Evolutionary conservation across 2,797 vertebrate species (phyloP).

Genomic region (Gorsachius magnificus): DNA sequence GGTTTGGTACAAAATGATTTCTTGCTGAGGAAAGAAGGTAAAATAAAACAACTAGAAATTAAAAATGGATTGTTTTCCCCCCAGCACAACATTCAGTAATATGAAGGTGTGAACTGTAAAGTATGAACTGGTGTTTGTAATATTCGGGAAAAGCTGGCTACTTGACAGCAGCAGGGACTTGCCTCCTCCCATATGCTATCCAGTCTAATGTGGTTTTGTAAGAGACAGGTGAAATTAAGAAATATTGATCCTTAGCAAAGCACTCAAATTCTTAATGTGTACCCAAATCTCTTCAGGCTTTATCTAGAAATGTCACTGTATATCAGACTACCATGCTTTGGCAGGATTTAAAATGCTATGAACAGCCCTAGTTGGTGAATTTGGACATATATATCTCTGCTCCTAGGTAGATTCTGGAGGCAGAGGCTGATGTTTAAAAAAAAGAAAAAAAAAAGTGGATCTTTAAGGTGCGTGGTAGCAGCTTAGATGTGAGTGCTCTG

Average conservation of each 20-base stretch:
- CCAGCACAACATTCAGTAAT: background rate
- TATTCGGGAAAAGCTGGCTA: background rate
- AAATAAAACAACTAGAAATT: background rate
- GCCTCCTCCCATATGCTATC: rapidly evolving
- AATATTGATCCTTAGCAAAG: background rate
- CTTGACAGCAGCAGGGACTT: too few species aligned
- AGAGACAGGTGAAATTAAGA: background rate
- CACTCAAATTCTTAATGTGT: rapidly evolving
- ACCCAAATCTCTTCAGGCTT: background rate
- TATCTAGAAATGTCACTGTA: background rate
- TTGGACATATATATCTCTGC: background rate
- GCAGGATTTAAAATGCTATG: background rate
- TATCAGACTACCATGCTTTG: background rate
- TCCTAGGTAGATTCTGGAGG: background rate
- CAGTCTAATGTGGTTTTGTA: background rate
- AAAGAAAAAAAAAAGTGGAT: background rate
- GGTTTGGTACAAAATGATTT: background rate
- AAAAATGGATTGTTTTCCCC: background rate
- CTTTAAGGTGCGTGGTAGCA: background rate
- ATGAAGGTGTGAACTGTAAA: background rate
- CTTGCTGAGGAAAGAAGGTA: background rate
- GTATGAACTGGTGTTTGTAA: background rate
- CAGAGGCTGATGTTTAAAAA: background rate
- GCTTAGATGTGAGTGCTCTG: background rate
- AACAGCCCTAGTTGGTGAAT: background rate